Evolutionary conservation across 2,797 vertebrate genomes (phyloP).

Genomic region (Malacoraja senta): DNA sequence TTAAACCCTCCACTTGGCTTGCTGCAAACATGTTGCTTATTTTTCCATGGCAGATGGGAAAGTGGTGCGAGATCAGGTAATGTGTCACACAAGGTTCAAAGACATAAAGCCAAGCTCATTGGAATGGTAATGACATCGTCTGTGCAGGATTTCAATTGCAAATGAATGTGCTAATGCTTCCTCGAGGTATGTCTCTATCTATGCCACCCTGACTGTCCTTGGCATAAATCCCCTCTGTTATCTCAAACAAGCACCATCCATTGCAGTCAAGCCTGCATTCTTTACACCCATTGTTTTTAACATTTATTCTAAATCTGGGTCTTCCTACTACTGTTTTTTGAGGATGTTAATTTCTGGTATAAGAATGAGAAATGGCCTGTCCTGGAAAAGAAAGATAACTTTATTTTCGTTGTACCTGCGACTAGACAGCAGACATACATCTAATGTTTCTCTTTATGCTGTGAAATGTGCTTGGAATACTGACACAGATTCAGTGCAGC

Average conservation of each 20-base stretch:
- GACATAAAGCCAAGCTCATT: constrained; percentile 37
- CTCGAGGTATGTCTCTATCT: constrained; percentile 27
- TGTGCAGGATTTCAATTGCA: constrained; percentile 37
- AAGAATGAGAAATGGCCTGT: background rate
- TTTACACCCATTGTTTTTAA: background rate
- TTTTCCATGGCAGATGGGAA: constrained; percentile 26
- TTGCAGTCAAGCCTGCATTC: background rate
- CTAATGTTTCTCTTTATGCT: background rate
- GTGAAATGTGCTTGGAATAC: background rate
- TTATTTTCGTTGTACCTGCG: background rate
- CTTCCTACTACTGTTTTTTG: background rate
- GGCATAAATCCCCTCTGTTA: constrained; percentile 7
- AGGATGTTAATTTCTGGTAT: background rate
- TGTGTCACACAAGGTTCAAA: constrained; percentile 37
- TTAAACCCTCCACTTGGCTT: constrained; percentile 20
- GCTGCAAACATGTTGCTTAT: constrained; percentile 33
- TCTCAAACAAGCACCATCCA: background rate
- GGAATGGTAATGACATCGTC: constrained; percentile 34
- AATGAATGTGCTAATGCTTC: constrained; percentile 38
- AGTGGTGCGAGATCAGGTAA: constrained; percentile 37
- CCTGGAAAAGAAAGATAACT: background rate
- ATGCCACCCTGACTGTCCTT: constrained; percentile 23
- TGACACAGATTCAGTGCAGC: background rate
- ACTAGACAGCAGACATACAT: background rate
- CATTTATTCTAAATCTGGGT: background rate